phyloP scores from a whole-genome alignment of 2,888 invertebrate species.

The Lasioglossum calceatum region DNA sequence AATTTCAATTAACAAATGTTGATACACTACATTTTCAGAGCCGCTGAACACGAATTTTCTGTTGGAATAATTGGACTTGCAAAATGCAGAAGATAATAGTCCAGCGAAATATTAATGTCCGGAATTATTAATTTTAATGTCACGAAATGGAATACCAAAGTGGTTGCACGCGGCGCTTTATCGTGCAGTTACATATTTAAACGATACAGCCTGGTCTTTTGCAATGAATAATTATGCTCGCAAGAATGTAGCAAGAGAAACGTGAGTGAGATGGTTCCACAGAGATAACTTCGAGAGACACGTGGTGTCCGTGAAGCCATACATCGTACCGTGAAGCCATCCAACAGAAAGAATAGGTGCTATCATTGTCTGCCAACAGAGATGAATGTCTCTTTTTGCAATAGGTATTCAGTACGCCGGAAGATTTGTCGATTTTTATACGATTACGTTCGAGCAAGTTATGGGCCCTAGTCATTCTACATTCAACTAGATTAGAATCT shows the following conservation, averaged over 20 bases:
- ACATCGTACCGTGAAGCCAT: not conserved
- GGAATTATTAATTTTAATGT: not conserved
- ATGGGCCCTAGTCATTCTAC: not conserved
- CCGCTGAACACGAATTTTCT: not conserved
- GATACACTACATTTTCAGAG: not conserved
- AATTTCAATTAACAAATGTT: not conserved
- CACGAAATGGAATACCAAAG: not conserved
- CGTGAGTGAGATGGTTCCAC: not conserved
- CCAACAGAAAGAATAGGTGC: not conserved
- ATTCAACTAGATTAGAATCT: not conserved
- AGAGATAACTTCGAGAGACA: not conserved
- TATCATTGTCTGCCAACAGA: constrained; percentile 3
- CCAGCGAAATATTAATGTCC: not conserved
- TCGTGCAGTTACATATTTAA: not conserved
- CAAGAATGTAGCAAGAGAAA: not conserved
- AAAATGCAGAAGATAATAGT: not conserved
- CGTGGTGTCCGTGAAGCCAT: not conserved
- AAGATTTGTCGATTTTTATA: not conserved
- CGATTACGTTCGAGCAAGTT: constrained; percentile 1
- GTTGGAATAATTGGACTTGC: not conserved
- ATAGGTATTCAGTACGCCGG: not conserved
- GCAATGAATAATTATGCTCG: not conserved
- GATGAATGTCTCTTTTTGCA: constrained; percentile 5
- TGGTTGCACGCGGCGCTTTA: not conserved
- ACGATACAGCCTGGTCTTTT: not conserved